Percentiles rank a stretch among this genome's conserved stretches.
These are phyloP conservation scores for Macrosoma leucophasiata DNA, from an alignment of 2,888 invertebrate genomes.

Conservation along the genomic window DNA sequence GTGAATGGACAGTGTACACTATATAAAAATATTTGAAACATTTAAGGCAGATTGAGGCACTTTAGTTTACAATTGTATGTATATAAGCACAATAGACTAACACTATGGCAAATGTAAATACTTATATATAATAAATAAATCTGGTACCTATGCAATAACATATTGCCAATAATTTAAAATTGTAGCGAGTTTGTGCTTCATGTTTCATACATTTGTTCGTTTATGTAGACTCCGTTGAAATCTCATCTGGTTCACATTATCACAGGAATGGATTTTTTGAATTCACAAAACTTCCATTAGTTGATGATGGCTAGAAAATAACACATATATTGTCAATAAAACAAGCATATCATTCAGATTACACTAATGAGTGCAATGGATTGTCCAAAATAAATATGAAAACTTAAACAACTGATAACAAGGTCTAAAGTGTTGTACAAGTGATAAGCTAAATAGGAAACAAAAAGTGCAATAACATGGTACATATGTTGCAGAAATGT, in stretches of 20 bases:
- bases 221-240: conserved; percentile 44
- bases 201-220: conserved; percentile 52
- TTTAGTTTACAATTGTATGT: conserved; percentile 41
- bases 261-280: conserved; percentile 69
- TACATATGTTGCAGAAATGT: conserved; percentile 14
- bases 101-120: conserved; percentile 47
- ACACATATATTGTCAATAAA: neutral
- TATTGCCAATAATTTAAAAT: conserved; percentile 45
- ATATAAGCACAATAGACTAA: conserved; percentile 28
- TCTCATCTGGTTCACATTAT: conserved; percentile 34
- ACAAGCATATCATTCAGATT: conserved; percentile 10
- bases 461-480: conserved; percentile 21
- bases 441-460: conserved; percentile 25
- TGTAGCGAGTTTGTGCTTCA: conserved; percentile 69
- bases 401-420: conserved; percentile 28
- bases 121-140: conserved; percentile 40
- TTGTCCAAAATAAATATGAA: conserved; percentile 13
- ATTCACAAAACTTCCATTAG: conserved; percentile 56
- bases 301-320: conserved; percentile 49
- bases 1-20: conserved; percentile 30
- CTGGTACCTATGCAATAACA: conserved; percentile 36
- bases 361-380: conserved; percentile 22
- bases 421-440: conserved; percentile 34
- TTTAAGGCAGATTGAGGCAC: conserved; percentile 65
- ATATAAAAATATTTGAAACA: conserved; percentile 31